phyloP scores from a whole-genome alignment of 1,140 invertebrate species.

The Drosophila ogumai region DNA sequence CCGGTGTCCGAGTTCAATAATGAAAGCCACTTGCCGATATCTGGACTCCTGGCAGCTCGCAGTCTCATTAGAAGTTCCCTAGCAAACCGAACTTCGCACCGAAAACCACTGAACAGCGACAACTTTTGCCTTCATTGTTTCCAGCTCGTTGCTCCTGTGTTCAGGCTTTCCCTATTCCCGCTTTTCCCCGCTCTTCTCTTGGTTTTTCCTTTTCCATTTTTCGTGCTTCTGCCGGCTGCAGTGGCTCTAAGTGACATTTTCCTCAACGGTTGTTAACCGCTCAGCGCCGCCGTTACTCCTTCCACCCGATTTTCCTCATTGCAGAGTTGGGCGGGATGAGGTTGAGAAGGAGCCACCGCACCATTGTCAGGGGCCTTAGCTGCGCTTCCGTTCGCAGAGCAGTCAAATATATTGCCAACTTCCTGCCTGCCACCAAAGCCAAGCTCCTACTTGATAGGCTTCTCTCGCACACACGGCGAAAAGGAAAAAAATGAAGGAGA shows the following conservation, averaged over 20 bases:
- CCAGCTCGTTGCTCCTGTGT: conserved; percentile 70
- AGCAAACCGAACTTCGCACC: conserved; percentile 60
- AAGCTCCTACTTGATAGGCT: conserved; percentile 58
- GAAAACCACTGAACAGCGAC: conserved; percentile 58
- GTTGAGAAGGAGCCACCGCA: conserved; percentile 20
- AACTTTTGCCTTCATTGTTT: conserved; percentile 81
- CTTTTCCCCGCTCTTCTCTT: conserved; percentile 26
- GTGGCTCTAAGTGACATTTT: conserved; percentile 62
- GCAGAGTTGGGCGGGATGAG: background rate
- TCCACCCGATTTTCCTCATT: conserved; percentile 32
- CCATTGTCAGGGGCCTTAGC: conserved; percentile 67
- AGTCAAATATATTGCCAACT: conserved; percentile 83
- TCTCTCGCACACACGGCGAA: conserved; percentile 32
- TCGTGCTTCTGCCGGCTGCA: conserved; percentile 39
- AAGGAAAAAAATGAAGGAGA: conserved; percentile 21
- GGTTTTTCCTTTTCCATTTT: conserved; percentile 41
- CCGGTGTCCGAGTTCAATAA: conserved; percentile 47
- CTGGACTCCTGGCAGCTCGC: conserved; percentile 32
- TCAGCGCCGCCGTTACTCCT: conserved; percentile 20
- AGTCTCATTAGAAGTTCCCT: conserved; percentile 51
- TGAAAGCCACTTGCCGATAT: conserved; percentile 49
- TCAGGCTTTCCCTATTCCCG: conserved; percentile 12
- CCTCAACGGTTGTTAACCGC: conserved; percentile 54
- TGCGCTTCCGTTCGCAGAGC: conserved; percentile 76
- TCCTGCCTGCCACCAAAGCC: conserved; percentile 58